phyloP scores from a whole-genome alignment of 2,888 invertebrate species.

The Ophraella communa region DNA sequence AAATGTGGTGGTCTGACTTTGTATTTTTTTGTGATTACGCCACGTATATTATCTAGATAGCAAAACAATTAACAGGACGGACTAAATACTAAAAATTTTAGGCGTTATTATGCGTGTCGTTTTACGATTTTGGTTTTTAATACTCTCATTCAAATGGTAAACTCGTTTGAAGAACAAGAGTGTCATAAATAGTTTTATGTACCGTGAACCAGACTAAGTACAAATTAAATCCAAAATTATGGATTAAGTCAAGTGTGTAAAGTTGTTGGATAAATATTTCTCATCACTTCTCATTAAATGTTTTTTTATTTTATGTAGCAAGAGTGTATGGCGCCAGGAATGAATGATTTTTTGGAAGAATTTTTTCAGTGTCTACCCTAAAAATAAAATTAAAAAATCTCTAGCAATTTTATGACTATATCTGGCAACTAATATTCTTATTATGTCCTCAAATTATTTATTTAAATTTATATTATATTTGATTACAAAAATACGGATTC shows the following conservation, averaged over 20 bases:
- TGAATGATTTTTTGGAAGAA: too few species aligned
- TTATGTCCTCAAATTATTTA: too few species aligned
- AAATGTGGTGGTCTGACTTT: too few species aligned
- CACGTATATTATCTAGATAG: background rate
- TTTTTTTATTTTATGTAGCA: background rate
- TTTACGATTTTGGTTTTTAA: constrained; percentile 27
- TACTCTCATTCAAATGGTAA: constrained; percentile 19
- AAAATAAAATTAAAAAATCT: too few species aligned
- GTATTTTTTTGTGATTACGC: background rate
- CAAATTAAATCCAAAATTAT: background rate
- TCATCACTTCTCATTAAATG: background rate
- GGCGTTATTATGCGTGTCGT: constrained; percentile 5
- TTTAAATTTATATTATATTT: too few species aligned
- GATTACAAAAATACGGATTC: too few species aligned
- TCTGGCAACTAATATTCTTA: too few species aligned
- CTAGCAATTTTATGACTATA: too few species aligned
- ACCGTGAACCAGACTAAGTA: constrained; percentile 26
- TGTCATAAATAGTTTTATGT: constrained; percentile 30
- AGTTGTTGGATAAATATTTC: background rate
- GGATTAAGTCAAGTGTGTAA: background rate
- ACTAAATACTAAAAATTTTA: background rate
- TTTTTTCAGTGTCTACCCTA: too few species aligned
- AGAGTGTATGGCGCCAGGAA: too few species aligned
- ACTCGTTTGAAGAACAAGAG: constrained; percentile 26
- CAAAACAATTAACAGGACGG: background rate